Percentiles rank a stretch among this genome's conserved stretches.
phyloP scores from a whole-genome alignment of 2,888 invertebrate genomes.

The Schizaphis graminum region DNA sequence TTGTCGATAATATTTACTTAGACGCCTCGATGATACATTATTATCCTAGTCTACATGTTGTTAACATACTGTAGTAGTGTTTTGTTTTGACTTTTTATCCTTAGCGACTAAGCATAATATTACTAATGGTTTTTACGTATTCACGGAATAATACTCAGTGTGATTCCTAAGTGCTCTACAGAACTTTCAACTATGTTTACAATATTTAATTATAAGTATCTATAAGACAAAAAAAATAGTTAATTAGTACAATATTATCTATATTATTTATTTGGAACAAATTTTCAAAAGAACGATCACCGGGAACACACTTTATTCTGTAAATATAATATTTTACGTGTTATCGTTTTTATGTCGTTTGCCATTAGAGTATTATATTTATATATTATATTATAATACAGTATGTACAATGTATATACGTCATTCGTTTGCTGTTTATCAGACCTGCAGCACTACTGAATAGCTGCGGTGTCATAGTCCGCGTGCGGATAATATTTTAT shows the following conservation, averaged over 20 bases:
- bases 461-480: background rate
- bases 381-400: background rate
- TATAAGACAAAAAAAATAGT: background rate
- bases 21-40: background rate
- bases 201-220: background rate
- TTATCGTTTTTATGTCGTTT: background rate
- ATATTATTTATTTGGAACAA: background rate
- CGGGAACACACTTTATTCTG: background rate
- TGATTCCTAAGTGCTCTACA: background rate
- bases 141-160: background rate
- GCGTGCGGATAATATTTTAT: background rate
- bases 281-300: background rate
- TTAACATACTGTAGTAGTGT: background rate
- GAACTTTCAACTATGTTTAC: background rate
- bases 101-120: background rate
- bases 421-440: background rate
- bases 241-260: background rate
- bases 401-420: background rate
- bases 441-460: background rate
- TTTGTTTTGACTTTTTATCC: background rate
- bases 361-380: background rate
- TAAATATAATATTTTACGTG: background rate
- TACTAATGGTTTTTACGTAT: background rate
- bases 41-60: background rate
- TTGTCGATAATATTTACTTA: constrained; percentile 15